Evolutionary conservation across 1,140 invertebrate species (phyloP).

Genomic region (Colletes latitarsis): DNA sequence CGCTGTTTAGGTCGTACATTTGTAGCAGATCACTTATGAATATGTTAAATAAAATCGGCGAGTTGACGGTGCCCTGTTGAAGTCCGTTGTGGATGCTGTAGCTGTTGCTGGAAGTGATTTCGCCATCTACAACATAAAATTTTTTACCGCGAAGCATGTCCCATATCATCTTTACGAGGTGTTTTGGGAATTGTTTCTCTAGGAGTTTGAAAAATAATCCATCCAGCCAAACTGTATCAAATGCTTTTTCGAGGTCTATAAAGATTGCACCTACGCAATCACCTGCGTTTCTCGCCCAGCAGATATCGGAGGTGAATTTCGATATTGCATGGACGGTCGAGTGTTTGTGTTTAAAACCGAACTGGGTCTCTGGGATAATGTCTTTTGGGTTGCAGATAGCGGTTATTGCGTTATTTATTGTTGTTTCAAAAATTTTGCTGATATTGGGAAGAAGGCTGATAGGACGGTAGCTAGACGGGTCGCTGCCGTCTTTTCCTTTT

Average conservation of each 20-base stretch:
- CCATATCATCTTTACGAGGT: not conserved
- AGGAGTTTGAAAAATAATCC: not conserved
- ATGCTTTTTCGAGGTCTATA: too few relatives aligned
- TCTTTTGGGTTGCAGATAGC: not conserved
- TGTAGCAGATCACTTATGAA: slow-evolving; percentile 26
- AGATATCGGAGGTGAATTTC: too few relatives aligned
- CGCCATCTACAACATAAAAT: not conserved
- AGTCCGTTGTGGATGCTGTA: not conserved
- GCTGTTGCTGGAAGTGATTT: not conserved
- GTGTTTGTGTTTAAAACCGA: slow-evolving; percentile 9
- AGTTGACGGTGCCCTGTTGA: too few relatives aligned
- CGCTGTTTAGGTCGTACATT: too few relatives aligned
- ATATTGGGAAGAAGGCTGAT: slow-evolving; percentile 15
- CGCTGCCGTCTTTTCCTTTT: slow-evolving; percentile 6
- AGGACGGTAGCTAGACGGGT: not conserved
- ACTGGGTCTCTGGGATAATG: slow-evolving; percentile 9
- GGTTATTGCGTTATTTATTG: slow-evolving; percentile 3
- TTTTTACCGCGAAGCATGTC: not conserved
- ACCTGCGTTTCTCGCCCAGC: too few relatives aligned
- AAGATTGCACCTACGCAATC: too few relatives aligned
- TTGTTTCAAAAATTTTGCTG: slow-evolving; percentile 26
- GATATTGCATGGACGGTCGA: too few relatives aligned
- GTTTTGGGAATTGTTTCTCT: not conserved
- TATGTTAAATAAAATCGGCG: slow-evolving; percentile 46
- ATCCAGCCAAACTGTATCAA: too few relatives aligned